Base-by-base conservation (phyloP, 2,797 vertebrate species). In the Artibeus lituratus region DNA sequence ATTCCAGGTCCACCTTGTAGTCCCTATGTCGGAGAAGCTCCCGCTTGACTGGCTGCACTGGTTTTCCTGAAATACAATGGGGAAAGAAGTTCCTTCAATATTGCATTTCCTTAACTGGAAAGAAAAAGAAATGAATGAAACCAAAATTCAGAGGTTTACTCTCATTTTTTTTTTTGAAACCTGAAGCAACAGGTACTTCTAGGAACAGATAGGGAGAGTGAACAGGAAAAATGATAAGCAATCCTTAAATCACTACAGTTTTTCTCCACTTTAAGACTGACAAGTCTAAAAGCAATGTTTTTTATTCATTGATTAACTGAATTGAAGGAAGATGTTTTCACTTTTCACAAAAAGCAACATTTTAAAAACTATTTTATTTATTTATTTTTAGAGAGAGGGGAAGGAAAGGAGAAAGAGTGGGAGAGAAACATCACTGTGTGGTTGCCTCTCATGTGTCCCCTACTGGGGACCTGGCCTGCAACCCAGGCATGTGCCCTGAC, bases 1-100 rank as follows among this genome's bases (percentile, higher is more conserved):
- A 99, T 98, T 99, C 99, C 98, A 99, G 98, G 94, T 99, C 99
- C 98, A 99, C 99, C 87, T 99, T 99, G 97, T 99, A 99, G 98
- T 99, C 99, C 91, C 99, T 98, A 99, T 99, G 99, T 29, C 99
- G 99, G 90, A 99, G 98, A 69, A 99, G 99, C 84, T 99, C 99
- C 74, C 99, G 98, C 97, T 99, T 99, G 97, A 99, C 98, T 0
- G 99, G 99, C n/a, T 98, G 98, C 94, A 98, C 98, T 0, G 98
- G 98, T 98, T 99, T 99, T 97, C 99, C 99, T 99, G 92, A 86
- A 97, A 97, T 2, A 95, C 1, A 97, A 62, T 39, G 15, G 35
- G 26, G 8, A 65, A 87, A 7, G 32, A 76, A 81, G 51, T 82
- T 26, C 22, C 55, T 93, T 96, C 65, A 90, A 51, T 78, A 59